Evolutionary conservation across 2,797 vertebrate genomes (phyloP).

Genomic region (Diplodus sargus): DNA sequence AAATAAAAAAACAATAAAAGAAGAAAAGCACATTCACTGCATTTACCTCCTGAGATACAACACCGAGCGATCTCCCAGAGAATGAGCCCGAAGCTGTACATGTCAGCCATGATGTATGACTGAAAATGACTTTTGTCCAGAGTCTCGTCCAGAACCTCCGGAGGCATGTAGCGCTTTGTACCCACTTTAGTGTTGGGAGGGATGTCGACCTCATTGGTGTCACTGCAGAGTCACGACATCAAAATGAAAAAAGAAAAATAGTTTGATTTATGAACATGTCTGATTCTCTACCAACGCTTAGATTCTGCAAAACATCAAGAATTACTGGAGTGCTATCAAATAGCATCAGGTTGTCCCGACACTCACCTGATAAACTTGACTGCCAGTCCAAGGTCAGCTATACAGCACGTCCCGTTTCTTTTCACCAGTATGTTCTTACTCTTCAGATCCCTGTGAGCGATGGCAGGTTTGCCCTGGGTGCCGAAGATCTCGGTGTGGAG

Average conservation of each 20-base stretch:
- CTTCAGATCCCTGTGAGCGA: conserved; percentile 97
- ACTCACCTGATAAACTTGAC: conserved; percentile 96
- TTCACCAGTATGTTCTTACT: conserved; percentile 99
- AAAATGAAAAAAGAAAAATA: conserved; percentile 1
- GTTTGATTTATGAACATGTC: conserved; percentile 4
- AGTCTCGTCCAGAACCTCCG: conserved; percentile 96
- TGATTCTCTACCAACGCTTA: background rate
- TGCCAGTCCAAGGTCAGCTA: conserved; percentile 95
- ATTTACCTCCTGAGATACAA: conserved; percentile 95
- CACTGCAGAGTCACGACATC: conserved; percentile 77
- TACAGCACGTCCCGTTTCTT: conserved; percentile 96
- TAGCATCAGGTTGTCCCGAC: background rate
- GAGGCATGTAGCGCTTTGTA: conserved; percentile 98
- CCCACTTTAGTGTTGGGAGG: conserved; percentile 96
- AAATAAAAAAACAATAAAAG: too few species aligned
- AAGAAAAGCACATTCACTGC: background rate
- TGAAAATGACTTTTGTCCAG: conserved; percentile 96
- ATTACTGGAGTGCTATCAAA: background rate
- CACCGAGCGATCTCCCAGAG: conserved; percentile 96
- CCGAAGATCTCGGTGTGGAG: conserved; percentile 98
- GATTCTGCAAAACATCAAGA: background rate
- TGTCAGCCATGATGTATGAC: conserved; percentile 98
- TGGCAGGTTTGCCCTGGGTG: conserved; percentile 97
- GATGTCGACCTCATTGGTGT: conserved; percentile 98
- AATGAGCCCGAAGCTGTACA: conserved; percentile 98